Evolutionary conservation across 2,113 vertebrate species (phyloP).

Genomic region (Rhegmatorhina hoffmannsi): DNA sequence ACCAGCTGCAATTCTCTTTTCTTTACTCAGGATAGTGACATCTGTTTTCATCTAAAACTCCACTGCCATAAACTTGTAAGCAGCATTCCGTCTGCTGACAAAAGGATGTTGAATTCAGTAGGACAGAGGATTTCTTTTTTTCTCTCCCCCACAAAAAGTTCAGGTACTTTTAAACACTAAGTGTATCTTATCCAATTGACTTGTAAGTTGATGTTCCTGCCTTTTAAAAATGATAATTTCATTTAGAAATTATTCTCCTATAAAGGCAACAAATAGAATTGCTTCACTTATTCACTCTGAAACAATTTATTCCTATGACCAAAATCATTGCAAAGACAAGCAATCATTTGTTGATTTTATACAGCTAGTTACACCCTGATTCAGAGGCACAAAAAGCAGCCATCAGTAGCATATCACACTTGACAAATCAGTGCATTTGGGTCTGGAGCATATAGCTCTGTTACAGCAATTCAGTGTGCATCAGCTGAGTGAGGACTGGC

Average conservation of each 20-base stretch:
- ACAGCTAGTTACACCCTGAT: not conserved
- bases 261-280: not conserved
- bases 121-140: not conserved
- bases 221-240: not conserved
- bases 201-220: not conserved
- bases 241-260: not conserved
- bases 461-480: not conserved
- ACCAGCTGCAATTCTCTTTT: conserved; percentile 24
- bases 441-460: not conserved
- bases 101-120: not conserved
- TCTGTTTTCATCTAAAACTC: not conserved
- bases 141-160: not conserved
- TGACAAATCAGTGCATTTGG: not conserved
- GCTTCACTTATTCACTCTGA: not conserved
- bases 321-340: not conserved
- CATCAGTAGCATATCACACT: not conserved
- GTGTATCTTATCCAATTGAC: not conserved
- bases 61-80: not conserved
- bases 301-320: not conserved
- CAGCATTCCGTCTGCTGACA: not conserved
- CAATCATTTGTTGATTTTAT: not conserved
- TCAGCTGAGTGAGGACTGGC: not conserved
- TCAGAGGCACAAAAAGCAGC: not conserved
- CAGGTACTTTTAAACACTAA: not conserved
- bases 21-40: conserved; percentile 11